A percentile compares a stretch with the other conserved stretches of the same genome.
Conservation (phyloP, 2,797 vertebrate genomes). For the Loriculus beryllinus region DNA sequence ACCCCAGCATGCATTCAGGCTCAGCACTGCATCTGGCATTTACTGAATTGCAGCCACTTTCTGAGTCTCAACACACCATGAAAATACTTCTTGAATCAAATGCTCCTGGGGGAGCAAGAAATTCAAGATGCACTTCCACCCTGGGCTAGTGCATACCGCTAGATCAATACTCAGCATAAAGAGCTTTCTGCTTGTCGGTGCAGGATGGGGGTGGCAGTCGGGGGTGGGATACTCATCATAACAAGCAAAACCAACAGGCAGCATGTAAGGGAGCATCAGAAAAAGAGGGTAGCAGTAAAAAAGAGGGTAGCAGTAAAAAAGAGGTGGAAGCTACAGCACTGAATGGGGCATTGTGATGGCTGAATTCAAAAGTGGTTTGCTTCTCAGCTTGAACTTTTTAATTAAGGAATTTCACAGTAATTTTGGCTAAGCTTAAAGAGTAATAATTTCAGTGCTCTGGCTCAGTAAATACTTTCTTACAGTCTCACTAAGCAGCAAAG, state of each 20-base stretch:
- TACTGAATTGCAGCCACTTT: constrained; percentile 19
- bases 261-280: background rate
- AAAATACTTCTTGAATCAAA: constrained; percentile 56
- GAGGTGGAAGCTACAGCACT: background rate
- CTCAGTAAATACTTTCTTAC: background rate
- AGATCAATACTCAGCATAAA: background rate
- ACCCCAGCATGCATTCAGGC: constrained; percentile 6
- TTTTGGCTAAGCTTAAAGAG: constrained; percentile 3
- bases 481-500: background rate
- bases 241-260: constrained; percentile 20
- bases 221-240: background rate
- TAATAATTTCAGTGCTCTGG: background rate
- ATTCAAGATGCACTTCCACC: constrained; percentile 39
- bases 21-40: constrained; percentile 17
- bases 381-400: constrained; percentile 43
- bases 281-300: background rate
- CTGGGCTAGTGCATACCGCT: background rate
- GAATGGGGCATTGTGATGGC: background rate
- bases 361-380: background rate
- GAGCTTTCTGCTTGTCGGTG: background rate
- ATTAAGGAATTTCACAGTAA: constrained; percentile 11
- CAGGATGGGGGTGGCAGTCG: background rate
- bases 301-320: background rate
- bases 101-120: background rate
- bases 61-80: background rate